These are phyloP conservation scores for Mercenaria mercenaria DNA, from an alignment of 1,140 invertebrate genomes.

Conservation along the genomic window DNA sequence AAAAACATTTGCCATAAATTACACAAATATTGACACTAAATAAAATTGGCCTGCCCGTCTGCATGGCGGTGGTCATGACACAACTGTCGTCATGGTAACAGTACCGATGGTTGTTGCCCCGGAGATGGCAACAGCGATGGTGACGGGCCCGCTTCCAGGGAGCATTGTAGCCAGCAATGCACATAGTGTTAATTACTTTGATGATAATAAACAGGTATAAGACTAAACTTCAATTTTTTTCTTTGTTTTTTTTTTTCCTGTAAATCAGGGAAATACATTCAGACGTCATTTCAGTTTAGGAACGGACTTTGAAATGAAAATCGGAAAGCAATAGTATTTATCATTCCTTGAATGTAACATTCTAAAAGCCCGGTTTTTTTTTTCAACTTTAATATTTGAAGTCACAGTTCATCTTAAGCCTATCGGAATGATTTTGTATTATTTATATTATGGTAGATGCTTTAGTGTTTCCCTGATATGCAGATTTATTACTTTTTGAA, in stretches of 20 bases:
- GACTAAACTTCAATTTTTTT: neutral
- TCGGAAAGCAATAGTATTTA: too few species aligned
- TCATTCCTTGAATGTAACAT: too few species aligned
- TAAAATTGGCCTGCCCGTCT: constrained; percentile 11
- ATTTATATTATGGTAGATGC: too few species aligned
- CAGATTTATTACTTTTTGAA: neutral
- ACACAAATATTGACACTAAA: neutral
- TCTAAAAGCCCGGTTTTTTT: too few species aligned
- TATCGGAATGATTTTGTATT: too few species aligned
- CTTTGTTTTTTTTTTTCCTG: neutral
- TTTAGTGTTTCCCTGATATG: neutral
- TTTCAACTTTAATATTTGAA: too few species aligned
- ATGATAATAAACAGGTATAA: constrained; percentile 97
- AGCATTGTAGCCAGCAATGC: constrained; percentile 92
- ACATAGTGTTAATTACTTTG: constrained; percentile 97
- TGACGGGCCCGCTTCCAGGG: constrained; percentile 78
- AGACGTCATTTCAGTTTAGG: too few species aligned
- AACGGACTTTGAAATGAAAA: too few species aligned
- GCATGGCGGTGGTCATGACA: constrained; percentile 87
- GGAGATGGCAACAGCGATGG: constrained; percentile 74
- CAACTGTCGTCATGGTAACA: constrained; percentile 84
- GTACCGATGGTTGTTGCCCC: constrained; percentile 78
- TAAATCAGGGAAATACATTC: neutral
- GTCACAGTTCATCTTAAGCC: too few species aligned
- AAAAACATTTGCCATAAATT: constrained; percentile 20